These are phyloP conservation scores for Micrasema minimum DNA, from an alignment of 1,140 invertebrate species.

Conservation along the genomic window DNA sequence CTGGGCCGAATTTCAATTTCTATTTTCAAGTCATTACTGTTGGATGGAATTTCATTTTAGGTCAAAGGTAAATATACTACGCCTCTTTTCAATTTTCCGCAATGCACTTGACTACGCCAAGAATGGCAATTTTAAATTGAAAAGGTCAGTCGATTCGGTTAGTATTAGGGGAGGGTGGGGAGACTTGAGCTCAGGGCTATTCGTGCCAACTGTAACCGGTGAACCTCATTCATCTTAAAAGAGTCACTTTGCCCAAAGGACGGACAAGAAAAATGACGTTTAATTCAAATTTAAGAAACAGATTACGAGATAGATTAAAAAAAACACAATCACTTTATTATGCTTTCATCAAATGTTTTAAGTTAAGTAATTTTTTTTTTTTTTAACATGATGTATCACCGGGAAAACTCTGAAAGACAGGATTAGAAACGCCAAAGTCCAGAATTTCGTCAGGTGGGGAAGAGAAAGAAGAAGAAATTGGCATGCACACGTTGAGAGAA, in stretches of 20 bases:
- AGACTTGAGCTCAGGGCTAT: slow-evolving; percentile 9
- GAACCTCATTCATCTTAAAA: background rate
- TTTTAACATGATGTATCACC: too few species aligned
- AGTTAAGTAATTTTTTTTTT: too few species aligned
- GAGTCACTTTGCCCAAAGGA: background rate
- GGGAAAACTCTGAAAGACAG: too few species aligned
- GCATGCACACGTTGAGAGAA: too few species aligned
- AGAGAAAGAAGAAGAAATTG: too few species aligned
- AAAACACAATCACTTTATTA: too few species aligned
- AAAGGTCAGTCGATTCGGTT: slow-evolving; percentile 46
- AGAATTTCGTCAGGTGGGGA: too few species aligned
- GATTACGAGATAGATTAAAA: too few species aligned
- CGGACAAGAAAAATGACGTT: background rate
- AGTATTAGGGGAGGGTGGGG: background rate
- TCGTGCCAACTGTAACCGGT: slow-evolving; percentile 26
- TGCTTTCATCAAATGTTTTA: too few species aligned
- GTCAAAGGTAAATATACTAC: slow-evolving; percentile 9
- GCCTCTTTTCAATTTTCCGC: slow-evolving; percentile 36
- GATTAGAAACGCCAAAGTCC: too few species aligned
- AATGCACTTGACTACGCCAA: slow-evolving; percentile 44
- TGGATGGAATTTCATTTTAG: background rate
- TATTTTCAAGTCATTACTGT: background rate
- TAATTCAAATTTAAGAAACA: too few species aligned
- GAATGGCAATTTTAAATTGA: slow-evolving; percentile 49
- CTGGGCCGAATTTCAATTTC: too few species aligned